A percentile compares a stretch with the other conserved stretches of the same genome.
These are phyloP conservation scores for Eulemur albifrons DNA, from an alignment of 2,797 vertebrate species.

Conservation along the genomic window DNA sequence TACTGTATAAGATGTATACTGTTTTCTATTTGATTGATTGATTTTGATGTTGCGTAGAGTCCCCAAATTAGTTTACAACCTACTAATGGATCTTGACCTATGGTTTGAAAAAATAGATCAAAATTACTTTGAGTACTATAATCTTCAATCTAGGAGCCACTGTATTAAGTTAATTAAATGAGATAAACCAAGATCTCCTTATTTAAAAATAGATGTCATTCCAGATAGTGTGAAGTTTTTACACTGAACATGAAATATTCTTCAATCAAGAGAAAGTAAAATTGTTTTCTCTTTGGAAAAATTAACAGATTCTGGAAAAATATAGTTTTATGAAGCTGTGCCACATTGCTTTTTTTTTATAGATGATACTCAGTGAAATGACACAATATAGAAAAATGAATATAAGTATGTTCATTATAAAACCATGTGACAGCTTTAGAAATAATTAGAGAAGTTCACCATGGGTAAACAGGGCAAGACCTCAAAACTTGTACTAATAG, in stretches of 20 bases:
- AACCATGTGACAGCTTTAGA: background rate
- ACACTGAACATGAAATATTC: background rate
- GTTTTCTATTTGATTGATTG: background rate
- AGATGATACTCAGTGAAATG: background rate
- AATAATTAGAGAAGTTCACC: background rate
- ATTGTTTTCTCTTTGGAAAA: slow-evolving; percentile 32
- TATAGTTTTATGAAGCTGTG: slow-evolving; percentile 32
- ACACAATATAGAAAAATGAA: slow-evolving; percentile 18
- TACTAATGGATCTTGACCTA: background rate
- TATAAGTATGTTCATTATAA: background rate
- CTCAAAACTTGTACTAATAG: background rate
- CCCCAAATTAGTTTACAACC: slow-evolving; percentile 1
- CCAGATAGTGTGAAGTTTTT: slow-evolving; percentile 18
- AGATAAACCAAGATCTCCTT: background rate
- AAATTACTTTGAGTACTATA: slow-evolving; percentile 24
- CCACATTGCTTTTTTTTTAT: background rate
- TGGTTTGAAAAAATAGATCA: background rate
- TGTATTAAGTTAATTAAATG: slow-evolving; percentile 34
- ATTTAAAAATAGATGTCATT: slow-evolving; percentile 39
- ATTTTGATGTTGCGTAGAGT: slow-evolving; percentile 11
- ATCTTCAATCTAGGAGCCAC: background rate
- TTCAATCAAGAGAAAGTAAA: slow-evolving; percentile 32
- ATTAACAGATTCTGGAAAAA: slow-evolving; percentile 1
- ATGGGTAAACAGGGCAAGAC: background rate
- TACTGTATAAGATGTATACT: background rate